Evolutionary conservation across 2,888 invertebrate genomes (phyloP).

Genomic region (Volucella zonaria): DNA sequence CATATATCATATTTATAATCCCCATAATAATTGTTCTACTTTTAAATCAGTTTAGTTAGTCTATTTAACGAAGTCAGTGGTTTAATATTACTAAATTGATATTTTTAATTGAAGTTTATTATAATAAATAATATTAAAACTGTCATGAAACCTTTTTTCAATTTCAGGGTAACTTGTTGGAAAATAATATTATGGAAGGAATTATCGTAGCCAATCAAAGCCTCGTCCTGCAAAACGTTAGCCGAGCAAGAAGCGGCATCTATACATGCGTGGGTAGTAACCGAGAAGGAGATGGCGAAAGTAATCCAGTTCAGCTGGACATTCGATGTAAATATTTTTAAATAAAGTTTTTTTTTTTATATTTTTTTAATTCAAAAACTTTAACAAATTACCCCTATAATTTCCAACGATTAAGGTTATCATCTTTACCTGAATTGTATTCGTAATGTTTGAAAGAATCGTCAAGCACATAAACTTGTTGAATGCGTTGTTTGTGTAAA

Average conservation of each 20-base stretch:
- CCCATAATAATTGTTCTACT: too few relatives aligned
- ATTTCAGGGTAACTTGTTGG: slow-evolving; percentile 88
- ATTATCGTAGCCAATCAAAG: slow-evolving; percentile 95
- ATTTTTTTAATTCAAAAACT: not conserved
- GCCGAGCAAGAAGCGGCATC: slow-evolving; percentile 89
- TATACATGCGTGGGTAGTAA: slow-evolving; percentile 95
- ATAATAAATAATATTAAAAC: too few relatives aligned
- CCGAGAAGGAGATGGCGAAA: slow-evolving; percentile 93
- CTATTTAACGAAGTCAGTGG: too few relatives aligned
- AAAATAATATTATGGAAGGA: slow-evolving; percentile 90
- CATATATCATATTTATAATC: too few relatives aligned
- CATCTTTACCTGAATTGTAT: not conserved
- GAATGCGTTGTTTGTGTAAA: too few relatives aligned
- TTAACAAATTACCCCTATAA: not conserved
- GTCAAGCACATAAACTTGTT: too few relatives aligned
- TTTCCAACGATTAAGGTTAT: not conserved
- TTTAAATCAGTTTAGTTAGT: too few relatives aligned
- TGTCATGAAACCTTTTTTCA: too few relatives aligned
- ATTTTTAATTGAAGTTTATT: too few relatives aligned
- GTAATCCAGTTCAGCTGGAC: slow-evolving; percentile 92
- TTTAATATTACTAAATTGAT: too few relatives aligned
- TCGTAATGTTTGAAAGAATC: too few relatives aligned
- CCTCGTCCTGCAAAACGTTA: slow-evolving; percentile 93
- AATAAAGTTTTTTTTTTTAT: not conserved
- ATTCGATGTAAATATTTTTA: slow-evolving; percentile 88